Evolutionary conservation across 2,113 vertebrate genomes (phyloP).

Genomic region (Platysternon megacephalum): DNA sequence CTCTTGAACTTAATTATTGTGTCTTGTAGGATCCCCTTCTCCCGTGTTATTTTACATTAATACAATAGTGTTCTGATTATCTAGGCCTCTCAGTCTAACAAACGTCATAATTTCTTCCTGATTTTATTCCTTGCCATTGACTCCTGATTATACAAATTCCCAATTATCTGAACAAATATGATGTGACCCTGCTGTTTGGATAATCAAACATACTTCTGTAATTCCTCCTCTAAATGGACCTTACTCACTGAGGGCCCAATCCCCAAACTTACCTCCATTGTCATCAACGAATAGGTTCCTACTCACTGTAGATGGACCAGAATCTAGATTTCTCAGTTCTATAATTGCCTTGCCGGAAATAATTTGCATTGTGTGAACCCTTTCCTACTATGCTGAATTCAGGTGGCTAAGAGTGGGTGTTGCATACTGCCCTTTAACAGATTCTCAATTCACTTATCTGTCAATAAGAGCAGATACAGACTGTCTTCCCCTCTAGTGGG

Average conservation of each 20-base stretch:
- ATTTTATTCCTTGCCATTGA: neutral
- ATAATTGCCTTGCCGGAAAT: neutral
- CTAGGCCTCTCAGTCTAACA: neutral
- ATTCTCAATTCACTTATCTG: neutral
- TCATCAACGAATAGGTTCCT: neutral
- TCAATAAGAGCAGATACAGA: neutral
- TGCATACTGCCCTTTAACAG: constrained; percentile 30
- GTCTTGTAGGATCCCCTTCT: neutral
- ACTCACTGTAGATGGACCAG: neutral
- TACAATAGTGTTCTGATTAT: neutral
- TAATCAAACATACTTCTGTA: neutral
- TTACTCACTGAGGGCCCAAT: neutral
- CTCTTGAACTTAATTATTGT: neutral
- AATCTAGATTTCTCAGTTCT: neutral
- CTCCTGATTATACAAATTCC: neutral
- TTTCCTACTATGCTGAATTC: neutral
- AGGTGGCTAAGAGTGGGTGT: neutral
- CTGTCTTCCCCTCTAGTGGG: neutral
- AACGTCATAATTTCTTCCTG: neutral
- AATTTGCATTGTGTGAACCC: neutral
- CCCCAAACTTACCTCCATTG: neutral
- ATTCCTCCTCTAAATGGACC: neutral
- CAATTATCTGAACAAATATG: neutral
- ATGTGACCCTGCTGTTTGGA: neutral
- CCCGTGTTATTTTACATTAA: no score